These are phyloP conservation scores for Lytechinus pictus DNA, from an alignment of 35 echinoderm and acorn worm species.

Conservation along the genomic window DNA sequence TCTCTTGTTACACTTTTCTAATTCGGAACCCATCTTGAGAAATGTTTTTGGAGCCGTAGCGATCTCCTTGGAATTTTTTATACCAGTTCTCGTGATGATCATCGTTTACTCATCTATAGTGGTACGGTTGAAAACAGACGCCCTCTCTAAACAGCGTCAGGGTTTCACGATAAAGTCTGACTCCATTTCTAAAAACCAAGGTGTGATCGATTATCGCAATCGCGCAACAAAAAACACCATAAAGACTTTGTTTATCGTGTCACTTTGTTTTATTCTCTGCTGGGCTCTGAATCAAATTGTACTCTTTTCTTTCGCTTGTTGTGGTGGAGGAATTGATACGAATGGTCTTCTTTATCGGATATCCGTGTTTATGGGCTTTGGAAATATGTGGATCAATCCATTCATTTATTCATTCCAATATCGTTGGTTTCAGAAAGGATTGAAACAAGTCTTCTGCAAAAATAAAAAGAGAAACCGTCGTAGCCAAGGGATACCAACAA, in stretches of 20 bases:
- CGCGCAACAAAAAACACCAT: neutral
- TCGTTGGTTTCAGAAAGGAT: conserved; percentile 29
- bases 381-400: conserved; percentile 67
- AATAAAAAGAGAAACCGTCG: neutral
- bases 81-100: conserved; percentile 60
- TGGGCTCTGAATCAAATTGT: conserved; percentile 53
- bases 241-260: neutral
- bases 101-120: conserved; percentile 53
- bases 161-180: neutral
- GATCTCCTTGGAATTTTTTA: neutral
- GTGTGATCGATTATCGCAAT: neutral
- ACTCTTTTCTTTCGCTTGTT: conserved; percentile 32
- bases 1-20: neutral
- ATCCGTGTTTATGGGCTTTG: conserved; percentile 52
- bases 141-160: neutral
- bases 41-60: conserved; percentile 8
- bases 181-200: neutral
- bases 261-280: neutral
- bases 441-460: neutral
- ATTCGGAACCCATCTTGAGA: neutral
- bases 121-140: neutral
- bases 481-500: neutral
- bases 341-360: neutral
- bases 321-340: neutral
- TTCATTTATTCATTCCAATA: conserved; percentile 67